These are phyloP conservation scores for Otolemur garnettii DNA, from an alignment of 2,113 vertebrate species.

Conservation along the genomic window DNA sequence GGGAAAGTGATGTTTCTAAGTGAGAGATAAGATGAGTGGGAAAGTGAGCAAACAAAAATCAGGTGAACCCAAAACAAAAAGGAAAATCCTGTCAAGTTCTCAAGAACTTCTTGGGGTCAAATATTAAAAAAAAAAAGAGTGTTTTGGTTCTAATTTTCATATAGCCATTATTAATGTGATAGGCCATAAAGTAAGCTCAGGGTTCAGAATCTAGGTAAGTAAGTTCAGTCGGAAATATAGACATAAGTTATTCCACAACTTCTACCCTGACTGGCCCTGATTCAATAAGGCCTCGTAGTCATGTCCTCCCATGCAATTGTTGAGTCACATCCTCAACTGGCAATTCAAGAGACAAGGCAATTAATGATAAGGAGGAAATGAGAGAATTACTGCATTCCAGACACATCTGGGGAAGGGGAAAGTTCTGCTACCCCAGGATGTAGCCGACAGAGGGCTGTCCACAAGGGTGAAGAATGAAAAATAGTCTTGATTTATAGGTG, in stretches of 20 bases:
- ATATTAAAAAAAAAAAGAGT: conserved; percentile 23
- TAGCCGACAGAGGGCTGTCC: conserved; percentile 78
- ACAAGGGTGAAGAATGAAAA: conserved; percentile 73
- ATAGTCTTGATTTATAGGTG: conserved; percentile 72
- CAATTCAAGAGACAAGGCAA: conserved; percentile 80
- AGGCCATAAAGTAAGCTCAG: conserved; percentile 80
- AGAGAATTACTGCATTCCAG: conserved; percentile 80
- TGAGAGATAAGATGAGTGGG: accelerated
- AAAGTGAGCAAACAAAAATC: conserved; percentile 17
- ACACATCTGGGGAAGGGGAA: conserved; percentile 84
- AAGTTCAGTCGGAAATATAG: conserved; percentile 83
- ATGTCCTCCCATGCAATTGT: conserved; percentile 73
- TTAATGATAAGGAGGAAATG: conserved; percentile 71
- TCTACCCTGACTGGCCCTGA: conserved; percentile 79
- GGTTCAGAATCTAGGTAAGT: conserved; percentile 79
- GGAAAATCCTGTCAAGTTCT: conserved; percentile 45
- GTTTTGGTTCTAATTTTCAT: conserved; percentile 58
- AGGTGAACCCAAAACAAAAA: conserved; percentile 25
- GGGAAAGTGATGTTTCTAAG: not conserved
- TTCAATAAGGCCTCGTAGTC: conserved; percentile 79
- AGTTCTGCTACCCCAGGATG: conserved; percentile 74
- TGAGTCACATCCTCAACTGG: conserved; percentile 74
- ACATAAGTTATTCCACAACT: conserved; percentile 75
- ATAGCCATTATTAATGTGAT: conserved; percentile 78
- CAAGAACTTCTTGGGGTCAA: conserved; percentile 46